Evolutionary conservation across 2,888 invertebrate species (phyloP).

Genomic region (Pammene fasciana): DNA sequence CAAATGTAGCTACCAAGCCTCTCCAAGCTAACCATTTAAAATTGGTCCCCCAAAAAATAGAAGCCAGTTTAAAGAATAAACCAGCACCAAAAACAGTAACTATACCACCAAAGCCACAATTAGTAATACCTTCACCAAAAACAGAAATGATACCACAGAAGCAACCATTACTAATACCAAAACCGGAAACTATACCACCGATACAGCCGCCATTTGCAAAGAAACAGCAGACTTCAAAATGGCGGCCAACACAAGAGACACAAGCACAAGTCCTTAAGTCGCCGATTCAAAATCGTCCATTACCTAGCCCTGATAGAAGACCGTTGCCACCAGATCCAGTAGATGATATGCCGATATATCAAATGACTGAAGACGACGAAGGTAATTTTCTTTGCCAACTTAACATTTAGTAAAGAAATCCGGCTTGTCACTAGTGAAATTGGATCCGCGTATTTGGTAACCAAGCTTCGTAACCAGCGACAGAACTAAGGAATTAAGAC

Average conservation of each 20-base stretch:
- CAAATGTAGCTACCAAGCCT: not conserved
- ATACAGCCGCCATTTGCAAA: too few relatives aligned
- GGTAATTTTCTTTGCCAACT: not conserved
- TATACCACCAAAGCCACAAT: not conserved
- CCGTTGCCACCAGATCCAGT: slow-evolving; percentile 1
- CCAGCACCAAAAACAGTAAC: not conserved
- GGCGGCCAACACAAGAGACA: not conserved
- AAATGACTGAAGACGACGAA: not conserved
- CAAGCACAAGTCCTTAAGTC: not conserved
- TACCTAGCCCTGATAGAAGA: not conserved
- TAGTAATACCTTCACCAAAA: not conserved
- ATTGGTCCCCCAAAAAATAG: slow-evolving; percentile 20
- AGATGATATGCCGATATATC: not conserved
- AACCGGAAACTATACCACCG: too few relatives aligned
- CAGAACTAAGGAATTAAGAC: too few relatives aligned
- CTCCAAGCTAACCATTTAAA: not conserved
- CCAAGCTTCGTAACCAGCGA: too few relatives aligned
- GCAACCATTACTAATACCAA: too few relatives aligned
- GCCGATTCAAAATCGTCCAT: not conserved
- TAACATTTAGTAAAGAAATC: too few relatives aligned
- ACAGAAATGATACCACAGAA: too few relatives aligned
- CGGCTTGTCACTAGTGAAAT: too few relatives aligned
- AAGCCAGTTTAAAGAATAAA: slow-evolving; percentile 19
- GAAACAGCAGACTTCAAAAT: not conserved
- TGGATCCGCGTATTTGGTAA: too few relatives aligned